Evolutionary conservation across 35 echinoderm and acorn worm species (phyloP).

Genomic region (Diadema setosum): DNA sequence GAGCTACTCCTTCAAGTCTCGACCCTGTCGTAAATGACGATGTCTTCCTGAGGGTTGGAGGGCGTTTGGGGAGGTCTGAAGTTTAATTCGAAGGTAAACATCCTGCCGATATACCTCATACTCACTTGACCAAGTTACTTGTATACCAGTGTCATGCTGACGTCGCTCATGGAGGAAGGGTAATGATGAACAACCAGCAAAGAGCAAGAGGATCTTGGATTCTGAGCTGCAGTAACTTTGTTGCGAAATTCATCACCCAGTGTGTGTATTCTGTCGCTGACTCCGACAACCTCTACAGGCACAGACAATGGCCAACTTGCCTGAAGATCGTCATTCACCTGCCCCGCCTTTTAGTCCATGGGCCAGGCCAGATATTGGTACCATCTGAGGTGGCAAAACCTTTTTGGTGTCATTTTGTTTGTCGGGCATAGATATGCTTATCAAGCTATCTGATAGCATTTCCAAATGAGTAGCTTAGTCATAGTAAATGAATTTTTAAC

Average conservation of each 20-base stretch:
- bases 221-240: neutral
- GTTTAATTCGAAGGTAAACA: conserved; percentile 13
- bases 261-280: conserved; percentile 14
- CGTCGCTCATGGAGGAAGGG: conserved; percentile 29
- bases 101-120: conserved; percentile 28
- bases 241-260: neutral
- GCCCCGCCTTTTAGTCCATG: conserved; percentile 44
- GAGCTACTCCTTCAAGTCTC: neutral
- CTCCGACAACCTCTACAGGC: neutral
- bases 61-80: conserved; percentile 7
- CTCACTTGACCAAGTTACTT: conserved; percentile 23
- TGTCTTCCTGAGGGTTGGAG: conserved; percentile 31
- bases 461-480: too few species aligned
- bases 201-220: conserved; percentile 62
- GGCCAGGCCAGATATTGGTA: too few species aligned
- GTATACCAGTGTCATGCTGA: conserved; percentile 14
- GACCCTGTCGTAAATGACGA: neutral
- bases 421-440: too few species aligned
- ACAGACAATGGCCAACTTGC: conserved; percentile 43
- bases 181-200: conserved; percentile 23
- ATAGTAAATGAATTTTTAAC: too few species aligned
- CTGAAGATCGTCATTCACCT: neutral
- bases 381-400: too few species aligned
- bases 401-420: too few species aligned
- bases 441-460: too few species aligned